phyloP scores from a whole-genome alignment of 2,888 invertebrate species.

The Calliphora vomitoria region DNA sequence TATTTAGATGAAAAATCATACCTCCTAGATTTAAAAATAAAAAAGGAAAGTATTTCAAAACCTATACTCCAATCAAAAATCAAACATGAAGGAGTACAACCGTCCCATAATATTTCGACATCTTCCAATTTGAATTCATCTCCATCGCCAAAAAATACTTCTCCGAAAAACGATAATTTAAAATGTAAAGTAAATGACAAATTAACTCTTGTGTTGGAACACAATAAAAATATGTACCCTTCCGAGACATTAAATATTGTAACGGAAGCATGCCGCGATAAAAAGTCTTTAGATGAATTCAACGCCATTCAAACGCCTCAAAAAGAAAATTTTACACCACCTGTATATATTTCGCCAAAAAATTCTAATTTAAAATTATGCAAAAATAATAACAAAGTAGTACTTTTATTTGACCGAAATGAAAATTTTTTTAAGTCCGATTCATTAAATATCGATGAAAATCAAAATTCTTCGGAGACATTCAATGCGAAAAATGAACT shows the following conservation, averaged over 20 bases:
- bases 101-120: neutral
- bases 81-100: no score
- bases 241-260: neutral
- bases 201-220: neutral
- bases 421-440: neutral
- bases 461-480: neutral
- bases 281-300: neutral
- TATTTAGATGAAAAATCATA: neutral
- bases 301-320: neutral
- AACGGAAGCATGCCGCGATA: neutral
- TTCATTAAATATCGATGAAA: neutral
- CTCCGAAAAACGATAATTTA: no score
- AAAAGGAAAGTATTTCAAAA: neutral
- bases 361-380: neutral
- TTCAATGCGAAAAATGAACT: neutral
- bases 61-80: neutral
- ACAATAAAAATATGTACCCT: neutral
- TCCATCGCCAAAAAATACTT: no score
- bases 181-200: no score
- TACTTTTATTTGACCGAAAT: neutral
- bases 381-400: neutral
- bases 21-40: neutral
- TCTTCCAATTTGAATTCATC: neutral
- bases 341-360: neutral
- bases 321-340: no score